Evolutionary conservation across 2,797 vertebrate species (phyloP).

Genomic region (Synanceia verrucosa): DNA sequence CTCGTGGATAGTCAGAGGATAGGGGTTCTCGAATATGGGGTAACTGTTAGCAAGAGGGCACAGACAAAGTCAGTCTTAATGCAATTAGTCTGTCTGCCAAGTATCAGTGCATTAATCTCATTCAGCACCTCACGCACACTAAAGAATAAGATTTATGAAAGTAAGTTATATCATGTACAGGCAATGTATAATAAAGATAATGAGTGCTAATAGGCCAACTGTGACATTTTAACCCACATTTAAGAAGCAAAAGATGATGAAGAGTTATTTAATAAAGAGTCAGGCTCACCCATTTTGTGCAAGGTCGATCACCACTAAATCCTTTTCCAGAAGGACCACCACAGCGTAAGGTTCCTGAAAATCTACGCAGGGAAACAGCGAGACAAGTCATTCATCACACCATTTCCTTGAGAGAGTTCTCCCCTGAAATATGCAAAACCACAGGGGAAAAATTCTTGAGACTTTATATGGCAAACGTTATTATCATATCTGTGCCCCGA

Average conservation of each 20-base stretch:
- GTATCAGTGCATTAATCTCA: conserved; percentile 10
- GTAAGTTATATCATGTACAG: not conserved
- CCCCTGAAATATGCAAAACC: conserved; percentile 41
- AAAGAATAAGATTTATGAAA: not conserved
- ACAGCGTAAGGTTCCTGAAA: conserved; percentile 99
- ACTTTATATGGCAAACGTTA: conserved; percentile 39
- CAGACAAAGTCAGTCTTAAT: conserved; percentile 6
- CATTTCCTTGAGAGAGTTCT: conserved; percentile 19
- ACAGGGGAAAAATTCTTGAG: conserved; percentile 27
- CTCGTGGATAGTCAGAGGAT: conserved; percentile 97
- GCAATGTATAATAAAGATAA: conserved; percentile 14
- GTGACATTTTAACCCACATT: conserved; percentile 12
- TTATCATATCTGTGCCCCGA: conserved; percentile 56
- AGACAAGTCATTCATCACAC: conserved; percentile 26
- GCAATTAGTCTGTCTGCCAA: conserved; percentile 3
- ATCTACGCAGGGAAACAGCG: conserved; percentile 80
- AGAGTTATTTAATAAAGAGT: not conserved
- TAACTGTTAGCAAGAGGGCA: conserved; percentile 83
- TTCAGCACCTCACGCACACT: not conserved
- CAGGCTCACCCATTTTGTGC: conserved; percentile 97
- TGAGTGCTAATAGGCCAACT: not conserved
- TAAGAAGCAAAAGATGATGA: conserved; percentile 22
- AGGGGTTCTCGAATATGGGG: conserved; percentile 99
- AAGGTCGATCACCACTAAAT: conserved; percentile 99
- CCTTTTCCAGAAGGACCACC: conserved; percentile 98